Evolutionary conservation across 2,888 invertebrate genomes (phyloP), one percentile per base, ranked within the genome.

Genomic region (Lordiphosa fenestrarum): DNA sequence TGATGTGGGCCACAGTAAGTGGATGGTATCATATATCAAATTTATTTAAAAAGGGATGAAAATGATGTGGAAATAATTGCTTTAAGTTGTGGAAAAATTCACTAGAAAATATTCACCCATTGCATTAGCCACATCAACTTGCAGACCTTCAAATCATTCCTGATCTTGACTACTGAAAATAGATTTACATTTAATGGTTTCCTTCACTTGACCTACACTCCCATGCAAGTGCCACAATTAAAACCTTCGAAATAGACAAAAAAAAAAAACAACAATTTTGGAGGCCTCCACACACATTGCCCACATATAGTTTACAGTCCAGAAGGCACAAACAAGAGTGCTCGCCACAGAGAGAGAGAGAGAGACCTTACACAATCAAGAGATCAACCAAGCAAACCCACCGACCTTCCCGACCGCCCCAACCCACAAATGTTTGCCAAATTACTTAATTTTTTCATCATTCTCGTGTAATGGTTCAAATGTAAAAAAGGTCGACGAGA

Each of bases 301-400:
- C 10, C 42, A 4, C 37, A 13, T 33, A 13, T 51, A 42, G 63
- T 77, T 77, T 74, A 78, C 84, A 77, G 84, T 82, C 69, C 77
- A 84, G 78, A 84, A 84, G 59, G 64, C 77, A 77, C 82, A 68
- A 74, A 65, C 61, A 53, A 38, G 55, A 37, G 12, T 47, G 25
- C 46, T 41, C 53, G 50, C 47, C 50, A 50, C 23, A 42, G 37
- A 38, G 37, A 46, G 39, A 42, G 51, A 73, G 48, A 57, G 57
- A 52, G 44, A 58, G 58, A 66, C 42, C 82, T 77, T 77, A 74
- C 82, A 74, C 77, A 77, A 77, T 66, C 69, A 12, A 40, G 63
- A 66, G 81, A 64, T 55, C 84, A 83, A 52, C 76, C 53, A 69
- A 75, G 56, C 83, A 80, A 75, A 62, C 74, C 65, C 53, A 25